Evolutionary conservation across 2,888 invertebrate genomes (phyloP), one percentile per base, ranked within the genome.

Genomic region (Sepioteuthis lessoniana): DNA sequence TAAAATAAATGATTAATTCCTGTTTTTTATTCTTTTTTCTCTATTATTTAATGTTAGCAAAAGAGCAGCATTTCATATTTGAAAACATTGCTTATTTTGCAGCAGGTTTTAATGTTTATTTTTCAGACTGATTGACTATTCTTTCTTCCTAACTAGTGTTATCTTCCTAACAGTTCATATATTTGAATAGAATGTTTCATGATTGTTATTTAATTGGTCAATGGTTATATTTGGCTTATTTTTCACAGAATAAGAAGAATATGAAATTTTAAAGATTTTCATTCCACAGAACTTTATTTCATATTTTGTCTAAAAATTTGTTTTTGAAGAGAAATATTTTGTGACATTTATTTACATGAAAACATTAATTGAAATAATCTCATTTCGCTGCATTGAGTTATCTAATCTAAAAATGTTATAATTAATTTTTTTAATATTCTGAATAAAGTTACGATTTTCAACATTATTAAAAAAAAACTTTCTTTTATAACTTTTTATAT

Each of bases 151-250:
- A n/a, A 35, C 3, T 76, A 76, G 13, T 76, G 16, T n/a, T n/a
- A n/a, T 35, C 76, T 76, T 76, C 16, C 8, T n/a, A 5, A 28
- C n/a, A 76, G 10, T 76, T 31, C 2, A 31, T 76, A 76, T n/a
- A 8, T 76, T 76, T 76, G n/a, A 76, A 76, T 35, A 76, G 8
- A 13, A 31, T 16, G 16, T 76, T 76, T 10, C 13, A 10, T 76
- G 35, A 76, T 76, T 76, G 19, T 76, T n/a, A 76, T 76, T 21
- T 76, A 76, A n/a, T 76, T 94, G 50, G n/a, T 37, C 90, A 91
- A 46, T 92, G 42, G 47, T 92, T 38, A 92, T 37, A 47, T 47
- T 92, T 92, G 13, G 16, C 21, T 47, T 92, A 38, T 28, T 92
- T 92, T 28, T 37, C 42, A 47, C 7, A 47, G 19, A 92, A 92